Conservation (phyloP, 2,113 vertebrate species). For the Gorsachius goisagi region DNA sequence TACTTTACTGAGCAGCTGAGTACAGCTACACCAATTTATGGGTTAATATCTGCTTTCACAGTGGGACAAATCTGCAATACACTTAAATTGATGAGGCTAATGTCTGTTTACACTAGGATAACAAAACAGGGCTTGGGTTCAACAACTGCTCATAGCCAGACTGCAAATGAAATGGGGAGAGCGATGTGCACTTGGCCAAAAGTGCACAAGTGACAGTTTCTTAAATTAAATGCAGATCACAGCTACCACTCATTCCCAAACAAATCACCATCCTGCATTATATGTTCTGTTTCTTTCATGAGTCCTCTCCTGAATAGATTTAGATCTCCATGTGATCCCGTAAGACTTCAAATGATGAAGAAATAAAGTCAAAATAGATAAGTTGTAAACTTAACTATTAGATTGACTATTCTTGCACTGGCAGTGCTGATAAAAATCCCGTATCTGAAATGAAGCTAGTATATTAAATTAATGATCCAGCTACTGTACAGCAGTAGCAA, state of each 20-base stretch:
- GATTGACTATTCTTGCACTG: background rate
- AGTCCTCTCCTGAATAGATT: background rate
- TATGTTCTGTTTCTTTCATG: background rate
- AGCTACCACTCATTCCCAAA: background rate
- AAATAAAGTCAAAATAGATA: background rate
- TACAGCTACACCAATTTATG: background rate
- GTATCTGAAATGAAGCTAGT: background rate
- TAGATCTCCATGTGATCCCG: background rate
- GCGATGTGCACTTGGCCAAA: background rate
- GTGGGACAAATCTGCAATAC: background rate
- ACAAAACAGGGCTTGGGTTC: background rate
- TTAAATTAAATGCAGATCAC: background rate
- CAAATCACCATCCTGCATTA: background rate
- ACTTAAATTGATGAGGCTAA: background rate
- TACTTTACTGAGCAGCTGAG: background rate
- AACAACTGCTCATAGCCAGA: background rate
- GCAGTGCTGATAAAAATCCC: background rate
- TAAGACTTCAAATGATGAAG: background rate
- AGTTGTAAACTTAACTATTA: background rate
- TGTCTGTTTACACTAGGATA: background rate
- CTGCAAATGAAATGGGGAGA: background rate
- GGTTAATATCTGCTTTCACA: background rate
- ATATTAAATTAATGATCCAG: conserved; percentile 16
- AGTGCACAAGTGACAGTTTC: no score
- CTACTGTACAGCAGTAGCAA: background rate